Evolutionary conservation across 1,140 invertebrate species (phyloP).

Genomic region (Nautilus pompilius): DNA sequence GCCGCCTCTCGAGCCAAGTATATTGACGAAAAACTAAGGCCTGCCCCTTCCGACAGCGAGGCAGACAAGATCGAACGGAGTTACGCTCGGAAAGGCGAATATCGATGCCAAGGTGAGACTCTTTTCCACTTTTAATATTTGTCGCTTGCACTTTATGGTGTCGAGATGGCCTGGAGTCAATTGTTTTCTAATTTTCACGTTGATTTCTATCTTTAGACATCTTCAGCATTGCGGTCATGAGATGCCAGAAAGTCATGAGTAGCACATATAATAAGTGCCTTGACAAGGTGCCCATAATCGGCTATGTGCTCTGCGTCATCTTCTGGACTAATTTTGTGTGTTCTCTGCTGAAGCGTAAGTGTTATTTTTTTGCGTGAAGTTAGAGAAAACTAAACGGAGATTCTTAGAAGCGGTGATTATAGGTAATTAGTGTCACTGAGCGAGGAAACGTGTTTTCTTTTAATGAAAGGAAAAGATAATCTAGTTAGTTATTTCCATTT

Average conservation of each 20-base stretch:
- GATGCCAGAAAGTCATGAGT: slow-evolving; percentile 24
- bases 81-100: slow-evolving; percentile 32
- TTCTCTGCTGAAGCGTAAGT: not conserved
- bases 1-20: not conserved
- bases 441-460: no score
- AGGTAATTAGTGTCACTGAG: no score
- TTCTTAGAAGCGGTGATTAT: no score
- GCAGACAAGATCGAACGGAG: slow-evolving; percentile 9
- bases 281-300: slow-evolving; percentile 28
- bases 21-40: slow-evolving; percentile 15
- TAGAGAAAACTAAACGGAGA: no score
- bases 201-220: no score
- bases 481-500: no score
- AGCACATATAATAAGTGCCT: slow-evolving; percentile 27
- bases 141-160: no score
- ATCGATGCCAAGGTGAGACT: slow-evolving; percentile 44
- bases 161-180: no score
- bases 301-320: slow-evolving; percentile 31
- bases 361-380: no score
- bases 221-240: slow-evolving; percentile 18
- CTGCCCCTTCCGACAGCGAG: not conserved
- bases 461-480: no score
- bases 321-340: not conserved
- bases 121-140: no score
- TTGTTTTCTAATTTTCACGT: no score